Evolutionary conservation across 2,797 vertebrate species (phyloP).

Genomic region (Manis crassicaudata): DNA sequence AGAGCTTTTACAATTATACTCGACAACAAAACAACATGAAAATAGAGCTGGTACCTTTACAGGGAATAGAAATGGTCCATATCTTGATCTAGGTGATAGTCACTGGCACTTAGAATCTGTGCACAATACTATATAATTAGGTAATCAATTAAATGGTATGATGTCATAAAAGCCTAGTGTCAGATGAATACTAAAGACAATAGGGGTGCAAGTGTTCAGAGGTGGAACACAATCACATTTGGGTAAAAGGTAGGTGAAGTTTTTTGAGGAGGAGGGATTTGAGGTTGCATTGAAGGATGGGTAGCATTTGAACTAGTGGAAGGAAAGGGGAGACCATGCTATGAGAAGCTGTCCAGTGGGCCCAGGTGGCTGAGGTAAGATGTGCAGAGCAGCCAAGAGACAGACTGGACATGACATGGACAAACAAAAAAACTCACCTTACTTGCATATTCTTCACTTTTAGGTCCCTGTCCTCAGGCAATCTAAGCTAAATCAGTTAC

Average conservation of each 20-base stretch:
- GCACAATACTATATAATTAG: neutral
- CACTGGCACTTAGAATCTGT: neutral
- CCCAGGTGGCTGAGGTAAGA: neutral
- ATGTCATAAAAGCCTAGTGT: neutral
- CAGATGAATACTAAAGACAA: neutral
- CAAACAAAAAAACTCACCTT: neutral
- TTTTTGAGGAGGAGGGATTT: neutral
- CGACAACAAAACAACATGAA: neutral
- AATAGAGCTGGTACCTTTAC: neutral
- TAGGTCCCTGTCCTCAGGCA: neutral
- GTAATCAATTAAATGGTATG: neutral
- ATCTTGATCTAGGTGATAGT: neutral
- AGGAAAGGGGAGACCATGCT: neutral
- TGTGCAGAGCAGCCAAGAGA: neutral
- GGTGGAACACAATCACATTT: neutral
- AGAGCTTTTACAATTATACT: neutral
- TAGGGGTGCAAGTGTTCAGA: neutral
- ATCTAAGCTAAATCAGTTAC: slow-evolving; percentile 25
- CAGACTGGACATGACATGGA: neutral
- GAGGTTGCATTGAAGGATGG: neutral
- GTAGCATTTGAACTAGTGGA: neutral
- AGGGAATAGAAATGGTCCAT: neutral
- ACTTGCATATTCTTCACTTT: slow-evolving; percentile 36
- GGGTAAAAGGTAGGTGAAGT: neutral
- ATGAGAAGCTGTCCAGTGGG: neutral